Conservation (phyloP, 2,888 invertebrate genomes). For the Conus canariensis region DNA sequence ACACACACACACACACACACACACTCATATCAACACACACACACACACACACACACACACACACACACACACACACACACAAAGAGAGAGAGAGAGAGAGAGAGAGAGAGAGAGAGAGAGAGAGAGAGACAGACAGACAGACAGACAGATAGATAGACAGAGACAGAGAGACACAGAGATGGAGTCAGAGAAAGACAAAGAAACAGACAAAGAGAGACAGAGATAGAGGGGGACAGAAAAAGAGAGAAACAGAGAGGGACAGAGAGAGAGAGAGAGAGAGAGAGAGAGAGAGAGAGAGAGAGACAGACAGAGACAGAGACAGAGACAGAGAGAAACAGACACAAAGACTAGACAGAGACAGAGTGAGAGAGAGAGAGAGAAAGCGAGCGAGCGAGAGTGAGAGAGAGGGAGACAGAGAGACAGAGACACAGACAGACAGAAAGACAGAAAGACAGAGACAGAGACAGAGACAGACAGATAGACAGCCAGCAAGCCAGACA, state of each 20-base stretch:
- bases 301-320: background rate
- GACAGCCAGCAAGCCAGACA: background rate
- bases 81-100: too few relatives aligned
- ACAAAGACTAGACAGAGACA: background rate
- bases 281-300: background rate
- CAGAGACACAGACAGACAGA: background rate
- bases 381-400: background rate
- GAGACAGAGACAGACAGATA: background rate
- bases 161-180: background rate
- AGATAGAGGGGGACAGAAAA: too few relatives aligned
- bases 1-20: background rate
- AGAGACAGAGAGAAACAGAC: background rate
- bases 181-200: background rate
- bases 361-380: background rate
- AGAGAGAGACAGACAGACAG: background rate
- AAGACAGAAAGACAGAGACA: background rate
- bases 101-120: too few relatives aligned
- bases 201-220: background rate
- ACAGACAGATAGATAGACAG: background rate
- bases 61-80: too few relatives aligned
- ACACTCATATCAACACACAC: background rate
- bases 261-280: background rate
- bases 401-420: background rate
- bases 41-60: background rate
- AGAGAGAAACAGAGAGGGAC: background rate